Conservation (phyloP, 2,113 vertebrate species). For the Hemicordylus capensis region DNA sequence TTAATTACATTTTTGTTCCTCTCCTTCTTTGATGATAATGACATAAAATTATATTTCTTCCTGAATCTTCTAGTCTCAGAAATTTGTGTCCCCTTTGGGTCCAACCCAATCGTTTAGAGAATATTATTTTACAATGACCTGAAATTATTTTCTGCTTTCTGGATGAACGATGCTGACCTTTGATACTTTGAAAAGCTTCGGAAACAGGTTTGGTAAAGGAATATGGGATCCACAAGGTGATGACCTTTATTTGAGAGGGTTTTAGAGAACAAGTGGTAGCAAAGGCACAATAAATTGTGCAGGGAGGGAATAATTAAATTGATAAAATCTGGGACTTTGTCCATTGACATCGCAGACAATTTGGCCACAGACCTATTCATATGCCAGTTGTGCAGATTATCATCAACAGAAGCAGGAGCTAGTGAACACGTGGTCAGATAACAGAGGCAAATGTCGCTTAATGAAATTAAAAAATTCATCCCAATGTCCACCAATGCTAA, state of each 20-base stretch:
- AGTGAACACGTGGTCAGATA: no score
- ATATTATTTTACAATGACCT: constrained; percentile 23
- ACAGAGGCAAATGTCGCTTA: no score
- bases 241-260: not conserved
- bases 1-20: not conserved
- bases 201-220: not conserved
- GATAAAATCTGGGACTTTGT: no score
- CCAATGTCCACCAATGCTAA: no score
- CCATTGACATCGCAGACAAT: no score
- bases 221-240: not conserved
- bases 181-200: not conserved
- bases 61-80: not conserved
- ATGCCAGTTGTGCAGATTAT: no score
- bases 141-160: not conserved
- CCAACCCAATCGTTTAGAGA: not conserved
- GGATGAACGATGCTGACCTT: not conserved
- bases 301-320: no score
- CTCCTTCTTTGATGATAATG: not conserved
- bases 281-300: not conserved
- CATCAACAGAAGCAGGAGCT: no score
- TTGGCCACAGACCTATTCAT: no score
- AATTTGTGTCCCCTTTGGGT: not conserved
- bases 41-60: not conserved
- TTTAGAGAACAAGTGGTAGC: not conserved
- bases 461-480: no score